Base-by-base conservation (phyloP, 1,140 invertebrate genomes). In the Heterodera schachtii region DNA sequence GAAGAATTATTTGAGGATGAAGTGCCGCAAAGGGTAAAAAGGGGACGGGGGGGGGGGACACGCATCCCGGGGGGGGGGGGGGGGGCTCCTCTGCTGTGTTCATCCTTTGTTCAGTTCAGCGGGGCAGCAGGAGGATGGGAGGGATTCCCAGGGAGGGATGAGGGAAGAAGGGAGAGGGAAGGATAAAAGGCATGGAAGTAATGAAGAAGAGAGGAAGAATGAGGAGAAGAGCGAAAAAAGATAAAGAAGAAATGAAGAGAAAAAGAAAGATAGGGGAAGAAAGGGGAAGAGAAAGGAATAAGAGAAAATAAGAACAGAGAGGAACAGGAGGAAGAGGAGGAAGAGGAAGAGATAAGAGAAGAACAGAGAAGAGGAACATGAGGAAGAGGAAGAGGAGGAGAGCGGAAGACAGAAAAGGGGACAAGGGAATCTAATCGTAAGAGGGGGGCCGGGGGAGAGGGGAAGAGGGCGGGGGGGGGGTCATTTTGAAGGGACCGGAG, bases 1-100 rank as follows among this genome's bases (percentile, higher is more conserved):
- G 57, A 16, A 19, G 57, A 19, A 60, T 60, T 60, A 4, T 13
- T 60, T 9, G 69, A 19, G 21, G 9, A 71, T 41, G 21, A 46
- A 71, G 69, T 71, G 69, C 69, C 69, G 69, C 69, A 71, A 71
- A 71, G 16, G 69, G 44, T 1, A 11, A 7, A 19, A 46, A 71
- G 19, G 31, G 69, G 21, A 31, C 3, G 49, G 67, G 67, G 8
- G 1, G 69, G 69, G 69, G 57, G 5, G 57, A 19, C 57, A 60
- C 49, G 0, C 49, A 52, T 60, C 57, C 57, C 5, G 57, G 16
- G 16, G 19, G 57, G 16, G 7, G 4, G 57, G 16, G 57, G 16
- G 16, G 57, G 57, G 57, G 57, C 6, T 2, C 57, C 11, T 16
- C 11, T 19, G 31, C 57, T 60, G 4, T 60, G 9, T 43, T 71